phyloP scores from a whole-genome alignment of 92 coral and sea anemone species.

The Anthopleura xanthogrammica region DNA sequence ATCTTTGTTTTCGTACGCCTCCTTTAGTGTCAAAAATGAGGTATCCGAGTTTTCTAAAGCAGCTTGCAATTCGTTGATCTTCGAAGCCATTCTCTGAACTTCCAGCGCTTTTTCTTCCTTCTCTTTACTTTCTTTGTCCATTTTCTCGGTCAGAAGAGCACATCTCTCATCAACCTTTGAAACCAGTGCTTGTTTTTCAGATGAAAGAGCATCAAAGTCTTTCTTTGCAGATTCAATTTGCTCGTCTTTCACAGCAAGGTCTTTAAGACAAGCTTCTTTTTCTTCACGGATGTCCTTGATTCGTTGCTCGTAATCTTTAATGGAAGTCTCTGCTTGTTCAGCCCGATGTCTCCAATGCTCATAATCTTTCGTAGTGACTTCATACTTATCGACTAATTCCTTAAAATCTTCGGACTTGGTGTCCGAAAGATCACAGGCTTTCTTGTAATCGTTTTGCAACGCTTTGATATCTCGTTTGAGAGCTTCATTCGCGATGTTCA shows the following conservation, averaged over 20 bases:
- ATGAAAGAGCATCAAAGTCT: conserved; percentile 25
- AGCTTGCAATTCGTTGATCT: conserved; percentile 23
- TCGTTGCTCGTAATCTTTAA: conserved; percentile 40
- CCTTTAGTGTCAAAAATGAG: conserved; percentile 25
- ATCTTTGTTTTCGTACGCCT: conserved; percentile 39
- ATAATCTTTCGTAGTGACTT: conserved; percentile 60
- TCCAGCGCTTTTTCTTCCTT: conserved; percentile 35
- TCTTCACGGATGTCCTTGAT: conserved; percentile 32
- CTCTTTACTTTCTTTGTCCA: conserved; percentile 36
- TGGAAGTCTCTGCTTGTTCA: conserved; percentile 56
- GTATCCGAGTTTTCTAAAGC: conserved; percentile 33
- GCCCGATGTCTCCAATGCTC: conserved; percentile 58
- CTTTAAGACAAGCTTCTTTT: conserved; percentile 35
- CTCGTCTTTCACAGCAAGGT: conserved; percentile 37
- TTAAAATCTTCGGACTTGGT: conserved; percentile 70
- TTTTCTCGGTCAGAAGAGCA: conserved; percentile 26
- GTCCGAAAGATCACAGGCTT: conserved; percentile 78
- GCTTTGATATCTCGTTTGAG: conserved; percentile 71
- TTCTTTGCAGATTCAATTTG: conserved; percentile 32
- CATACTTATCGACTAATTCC: conserved; percentile 68
- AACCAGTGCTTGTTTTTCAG: conserved; percentile 34
- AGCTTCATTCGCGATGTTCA: conserved; percentile 43
- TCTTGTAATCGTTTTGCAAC: conserved; percentile 79
- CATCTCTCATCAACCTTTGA: conserved; percentile 42
- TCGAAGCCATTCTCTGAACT: conserved; percentile 33